Conservation (phyloP, 2,113 vertebrate genomes). For the Zosterops borbonicus region DNA sequence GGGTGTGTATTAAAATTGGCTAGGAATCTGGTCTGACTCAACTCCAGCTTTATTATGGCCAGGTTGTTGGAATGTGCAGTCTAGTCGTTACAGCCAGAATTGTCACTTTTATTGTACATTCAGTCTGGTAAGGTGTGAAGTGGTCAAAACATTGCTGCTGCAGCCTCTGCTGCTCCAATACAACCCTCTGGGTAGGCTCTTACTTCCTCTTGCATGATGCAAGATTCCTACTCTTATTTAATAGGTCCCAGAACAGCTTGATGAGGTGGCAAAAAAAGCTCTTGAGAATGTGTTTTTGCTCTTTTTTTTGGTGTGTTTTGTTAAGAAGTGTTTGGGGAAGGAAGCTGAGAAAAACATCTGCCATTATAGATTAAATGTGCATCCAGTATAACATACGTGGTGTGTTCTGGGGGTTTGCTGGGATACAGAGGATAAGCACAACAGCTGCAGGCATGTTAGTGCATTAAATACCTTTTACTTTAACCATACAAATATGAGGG, state of each 20-base stretch:
- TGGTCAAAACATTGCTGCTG: neutral
- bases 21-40: neutral
- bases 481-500: neutral
- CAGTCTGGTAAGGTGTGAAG: neutral
- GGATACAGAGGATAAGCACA: neutral
- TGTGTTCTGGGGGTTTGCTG: neutral
- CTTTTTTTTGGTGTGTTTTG: neutral
- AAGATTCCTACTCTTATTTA: neutral
- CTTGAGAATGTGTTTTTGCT: neutral
- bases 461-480: neutral
- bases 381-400: accelerated
- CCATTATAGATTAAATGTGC: accelerated
- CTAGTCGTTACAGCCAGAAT: neutral
- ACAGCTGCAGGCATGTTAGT: neutral
- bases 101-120: accelerated
- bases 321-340: neutral
- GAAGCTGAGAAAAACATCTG: neutral
- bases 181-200: neutral
- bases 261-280: neutral
- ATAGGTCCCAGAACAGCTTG: neutral
- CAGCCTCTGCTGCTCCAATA: neutral
- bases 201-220: neutral
- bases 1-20: neutral
- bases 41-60: accelerated
- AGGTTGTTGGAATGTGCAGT: neutral